Base-by-base conservation (phyloP, 2,888 invertebrate species). In the Sepioteuthis lessoniana region DNA sequence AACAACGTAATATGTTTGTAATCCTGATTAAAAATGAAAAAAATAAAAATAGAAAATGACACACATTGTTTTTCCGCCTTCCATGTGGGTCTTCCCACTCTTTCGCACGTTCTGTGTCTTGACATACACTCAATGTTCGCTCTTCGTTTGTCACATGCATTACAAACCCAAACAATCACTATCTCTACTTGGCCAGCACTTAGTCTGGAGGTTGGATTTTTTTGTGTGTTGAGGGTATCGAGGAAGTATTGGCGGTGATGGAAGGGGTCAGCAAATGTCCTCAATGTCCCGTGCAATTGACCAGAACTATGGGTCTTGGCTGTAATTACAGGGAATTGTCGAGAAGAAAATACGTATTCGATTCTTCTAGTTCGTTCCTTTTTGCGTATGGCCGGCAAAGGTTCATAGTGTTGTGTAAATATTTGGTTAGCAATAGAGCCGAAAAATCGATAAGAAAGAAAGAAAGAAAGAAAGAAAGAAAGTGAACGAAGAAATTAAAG, bases 1-100 rank as follows among this genome's bases (percentile, higher is more conserved):
- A 76, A 76, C 76, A 76, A n/a, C 76, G n/a, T 76, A 76, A 76
- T 76, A 76, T 76, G 76, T 76, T 76, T 76, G 76, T 76, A 76
- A 76, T 76, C n/a, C 76, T 76, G 76, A 76, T 76, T 76, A 76
- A 76, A 76, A 35, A 76, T 76, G n/a, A n/a, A n/a, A 76, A 76
- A 76, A 76, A 76, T 76, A 76, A 76, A 76, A 76, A 76, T 76
- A 76, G 76, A 76, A 55, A 76, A 76, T 76, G n/a, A 19, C 76
- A n/a, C n/a, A 16, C 19, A 76, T 76, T 76, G 76, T 76, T 76
- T 76, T 76, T 76, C 16, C 19, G 76, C n/a, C 76, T 35, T 76
- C 76, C 76, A 76, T 19, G 76, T 76, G 76, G 76, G 76, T 76
- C 76, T 76, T 76, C 76, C 76, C n/a, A n/a, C 76, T 76, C n/a